Conservation (phyloP, 2,888 invertebrate genomes). For the Liopterus haemorrhoidalis region DNA sequence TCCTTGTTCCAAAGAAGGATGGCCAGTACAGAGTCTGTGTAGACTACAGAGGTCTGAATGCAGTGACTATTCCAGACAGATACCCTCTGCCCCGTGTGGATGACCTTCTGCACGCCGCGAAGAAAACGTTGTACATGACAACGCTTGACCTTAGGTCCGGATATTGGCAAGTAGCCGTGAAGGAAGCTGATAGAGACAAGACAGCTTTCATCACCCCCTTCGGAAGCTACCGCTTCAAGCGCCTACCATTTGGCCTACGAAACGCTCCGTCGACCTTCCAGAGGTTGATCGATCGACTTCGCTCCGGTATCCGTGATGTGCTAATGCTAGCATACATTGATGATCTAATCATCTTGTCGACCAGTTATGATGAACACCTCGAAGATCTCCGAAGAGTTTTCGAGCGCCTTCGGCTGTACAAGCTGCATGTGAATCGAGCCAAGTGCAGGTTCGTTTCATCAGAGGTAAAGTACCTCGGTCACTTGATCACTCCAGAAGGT, state of each 20-base stretch:
- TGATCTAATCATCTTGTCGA: not conserved
- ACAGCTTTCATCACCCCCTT: too few relatives aligned
- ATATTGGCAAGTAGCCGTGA: slow-evolving; percentile 7
- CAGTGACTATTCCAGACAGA: not conserved
- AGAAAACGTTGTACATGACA: slow-evolving; percentile 3
- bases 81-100: slow-evolving; percentile 13
- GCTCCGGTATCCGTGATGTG: not conserved
- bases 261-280: slow-evolving; percentile 6
- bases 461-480: not conserved
- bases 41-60: slow-evolving; percentile 33
- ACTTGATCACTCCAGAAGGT: too few relatives aligned
- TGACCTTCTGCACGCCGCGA: slow-evolving; percentile 10
- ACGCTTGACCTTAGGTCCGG: slow-evolving; percentile 18
- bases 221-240: too few relatives aligned
- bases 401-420: not conserved
- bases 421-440: not conserved
- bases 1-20: slow-evolving; percentile 34
- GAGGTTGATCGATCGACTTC: not conserved
- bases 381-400: not conserved
- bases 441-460: not conserved
- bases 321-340: slow-evolving; percentile 3
- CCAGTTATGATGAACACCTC: slow-evolving; percentile 1
- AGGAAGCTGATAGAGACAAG: not conserved
- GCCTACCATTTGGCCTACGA: too few relatives aligned
- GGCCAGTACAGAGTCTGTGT: slow-evolving; percentile 34